Conservation (phyloP, 2,113 vertebrate species). For the Plecturocebus donacophilus region DNA sequence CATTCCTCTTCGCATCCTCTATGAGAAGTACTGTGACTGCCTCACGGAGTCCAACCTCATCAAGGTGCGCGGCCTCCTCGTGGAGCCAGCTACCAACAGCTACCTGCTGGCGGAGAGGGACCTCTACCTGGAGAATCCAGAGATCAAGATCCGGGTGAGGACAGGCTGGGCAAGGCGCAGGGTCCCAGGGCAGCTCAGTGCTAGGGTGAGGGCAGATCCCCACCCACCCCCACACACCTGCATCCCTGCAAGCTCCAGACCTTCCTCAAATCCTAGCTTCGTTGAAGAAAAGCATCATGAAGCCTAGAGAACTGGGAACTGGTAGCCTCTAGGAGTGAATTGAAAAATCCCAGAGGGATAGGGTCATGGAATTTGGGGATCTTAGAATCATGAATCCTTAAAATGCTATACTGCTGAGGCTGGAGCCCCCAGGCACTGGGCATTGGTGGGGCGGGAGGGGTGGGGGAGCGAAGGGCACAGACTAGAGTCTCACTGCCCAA, state of each 20-base stretch:
- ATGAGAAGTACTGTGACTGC: conserved; percentile 86
- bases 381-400: background rate
- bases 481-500: background rate
- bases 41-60: conserved; percentile 93
- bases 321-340: background rate
- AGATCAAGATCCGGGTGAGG: conserved; percentile 92
- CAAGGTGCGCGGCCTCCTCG: conserved; percentile 90
- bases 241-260: background rate
- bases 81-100: conserved; percentile 79
- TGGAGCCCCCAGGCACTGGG: background rate
- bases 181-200: background rate
- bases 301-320: background rate
- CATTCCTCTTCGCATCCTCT: conserved; percentile 90
- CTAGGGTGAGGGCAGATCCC: background rate
- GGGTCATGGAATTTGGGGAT: background rate
- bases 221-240: accelerated
- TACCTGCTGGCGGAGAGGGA: conserved; percentile 85
- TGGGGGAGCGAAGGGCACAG: background rate
- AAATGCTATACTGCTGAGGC: background rate
- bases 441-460: background rate
- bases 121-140: conserved; percentile 91
- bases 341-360: background rate
- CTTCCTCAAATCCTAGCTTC: background rate
- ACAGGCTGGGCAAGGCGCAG: background rate
- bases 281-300: background rate